Evolutionary conservation across 2,113 vertebrate species (phyloP).

Genomic region (Muscicapa adusta): DNA sequence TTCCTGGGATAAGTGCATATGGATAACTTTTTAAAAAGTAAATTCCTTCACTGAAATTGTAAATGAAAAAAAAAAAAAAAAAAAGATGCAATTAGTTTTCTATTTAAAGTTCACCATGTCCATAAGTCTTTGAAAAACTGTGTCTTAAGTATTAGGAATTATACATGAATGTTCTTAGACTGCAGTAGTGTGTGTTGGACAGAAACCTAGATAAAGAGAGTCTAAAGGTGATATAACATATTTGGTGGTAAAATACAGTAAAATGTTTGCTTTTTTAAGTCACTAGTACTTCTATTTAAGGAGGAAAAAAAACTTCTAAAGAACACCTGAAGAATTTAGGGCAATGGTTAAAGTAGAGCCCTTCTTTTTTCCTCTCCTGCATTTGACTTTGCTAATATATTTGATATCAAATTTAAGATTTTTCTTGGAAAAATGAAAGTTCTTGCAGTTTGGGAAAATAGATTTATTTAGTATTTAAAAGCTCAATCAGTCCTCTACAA

Average conservation of each 20-base stretch:
- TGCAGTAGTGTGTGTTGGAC: neutral
- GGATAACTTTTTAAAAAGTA: neutral
- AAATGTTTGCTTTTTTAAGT: neutral
- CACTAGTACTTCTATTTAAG: neutral
- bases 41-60: neutral
- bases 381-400: neutral
- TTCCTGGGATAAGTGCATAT: neutral
- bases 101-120: neutral
- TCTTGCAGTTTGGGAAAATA: neutral
- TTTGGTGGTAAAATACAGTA: neutral
- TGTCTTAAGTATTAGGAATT: neutral
- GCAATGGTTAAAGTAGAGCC: neutral
- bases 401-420: neutral
- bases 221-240: neutral
- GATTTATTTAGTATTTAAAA: conserved; percentile 47
- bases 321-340: neutral
- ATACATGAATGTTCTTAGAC: neutral
- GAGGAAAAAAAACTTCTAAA: neutral
- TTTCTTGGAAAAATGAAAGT: neutral
- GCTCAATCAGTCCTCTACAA: neutral
- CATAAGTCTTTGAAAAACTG: neutral
- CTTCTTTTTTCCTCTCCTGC: fast-evolving
- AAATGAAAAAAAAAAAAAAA: neutral
- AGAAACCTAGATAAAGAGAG: neutral
- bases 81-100: neutral